Evolutionary conservation across 2,888 invertebrate genomes (phyloP).

Genomic region (Agriopis marginaria): DNA sequence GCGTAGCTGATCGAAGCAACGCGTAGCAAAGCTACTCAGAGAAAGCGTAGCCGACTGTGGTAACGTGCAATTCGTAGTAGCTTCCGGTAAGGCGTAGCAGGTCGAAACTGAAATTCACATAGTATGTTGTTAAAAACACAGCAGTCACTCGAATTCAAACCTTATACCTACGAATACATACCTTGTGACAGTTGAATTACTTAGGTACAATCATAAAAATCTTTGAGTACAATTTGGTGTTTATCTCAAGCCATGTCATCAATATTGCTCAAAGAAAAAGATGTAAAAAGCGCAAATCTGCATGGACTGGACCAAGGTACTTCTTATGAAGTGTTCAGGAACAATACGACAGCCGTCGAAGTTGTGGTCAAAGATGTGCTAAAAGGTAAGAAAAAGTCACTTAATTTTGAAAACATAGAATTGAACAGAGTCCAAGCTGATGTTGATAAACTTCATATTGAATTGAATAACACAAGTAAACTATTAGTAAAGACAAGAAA

Average conservation of each 20-base stretch:
- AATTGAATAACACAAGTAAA: slow-evolving; percentile 57
- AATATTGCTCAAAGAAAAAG: slow-evolving; percentile 31
- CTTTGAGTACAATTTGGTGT: too few relatives aligned
- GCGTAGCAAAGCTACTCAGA: neutral
- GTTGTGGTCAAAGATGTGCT: slow-evolving; percentile 71
- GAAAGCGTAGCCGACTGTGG: neutral
- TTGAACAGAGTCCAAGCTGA: slow-evolving; percentile 55
- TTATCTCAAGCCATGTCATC: slow-evolving; percentile 41
- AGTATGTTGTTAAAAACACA: neutral
- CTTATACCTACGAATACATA: neutral
- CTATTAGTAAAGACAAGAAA: slow-evolving; percentile 55
- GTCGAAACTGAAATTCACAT: neutral
- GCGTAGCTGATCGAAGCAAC: neutral
- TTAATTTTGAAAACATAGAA: slow-evolving; percentile 39
- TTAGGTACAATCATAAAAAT: neutral
- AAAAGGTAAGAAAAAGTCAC: slow-evolving; percentile 46
- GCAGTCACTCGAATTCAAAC: neutral
- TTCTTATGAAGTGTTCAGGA: slow-evolving; percentile 70
- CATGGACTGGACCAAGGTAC: slow-evolving; percentile 47
- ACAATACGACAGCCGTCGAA: slow-evolving; percentile 74
- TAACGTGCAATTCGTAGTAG: neutral
- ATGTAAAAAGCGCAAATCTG: slow-evolving; percentile 26
- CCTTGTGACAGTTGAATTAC: neutral
- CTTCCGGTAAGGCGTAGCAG: neutral
- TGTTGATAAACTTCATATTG: slow-evolving; percentile 56